Evolutionary conservation across 2,888 invertebrate genomes (phyloP).

Genomic region (Incurvaria masculella): DNA sequence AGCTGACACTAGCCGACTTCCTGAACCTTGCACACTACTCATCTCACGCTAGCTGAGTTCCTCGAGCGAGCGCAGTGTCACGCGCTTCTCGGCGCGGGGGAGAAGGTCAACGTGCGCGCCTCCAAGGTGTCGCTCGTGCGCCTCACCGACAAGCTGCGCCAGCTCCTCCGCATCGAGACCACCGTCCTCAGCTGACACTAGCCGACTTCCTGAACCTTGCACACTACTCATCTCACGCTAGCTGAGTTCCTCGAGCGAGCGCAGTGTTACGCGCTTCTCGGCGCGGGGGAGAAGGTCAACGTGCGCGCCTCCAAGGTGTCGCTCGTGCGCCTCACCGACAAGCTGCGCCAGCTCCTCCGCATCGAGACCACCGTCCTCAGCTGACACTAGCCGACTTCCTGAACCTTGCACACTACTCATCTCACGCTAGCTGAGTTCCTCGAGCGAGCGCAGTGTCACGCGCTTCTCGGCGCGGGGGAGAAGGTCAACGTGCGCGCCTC

Average conservation of each 20-base stretch:
- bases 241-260: conserved; percentile 79
- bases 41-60: too few relatives aligned
- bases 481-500: conserved; percentile 77
- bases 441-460: conserved; percentile 77
- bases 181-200: conserved; percentile 64
- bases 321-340: conserved; percentile 80
- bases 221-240: too few relatives aligned
- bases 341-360: conserved; percentile 78
- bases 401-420: too few relatives aligned
- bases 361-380: conserved; percentile 73
- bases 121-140: conserved; percentile 79
- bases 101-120: conserved; percentile 74
- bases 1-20: conserved; percentile 50
- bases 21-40: too few relatives aligned
- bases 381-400: conserved; percentile 45
- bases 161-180: conserved; percentile 78
- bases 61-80: conserved; percentile 77
- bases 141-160: conserved; percentile 80
- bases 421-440: conserved; percentile 80
- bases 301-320: conserved; percentile 77
- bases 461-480: conserved; percentile 73
- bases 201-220: too few relatives aligned
- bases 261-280: conserved; percentile 73
- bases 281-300: conserved; percentile 76
- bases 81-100: conserved; percentile 73